Percentiles rank a stretch among this genome's conserved stretches.
phyloP scores from a whole-genome alignment of 2,113 vertebrate genomes.

The Odocoileus virginianus region DNA sequence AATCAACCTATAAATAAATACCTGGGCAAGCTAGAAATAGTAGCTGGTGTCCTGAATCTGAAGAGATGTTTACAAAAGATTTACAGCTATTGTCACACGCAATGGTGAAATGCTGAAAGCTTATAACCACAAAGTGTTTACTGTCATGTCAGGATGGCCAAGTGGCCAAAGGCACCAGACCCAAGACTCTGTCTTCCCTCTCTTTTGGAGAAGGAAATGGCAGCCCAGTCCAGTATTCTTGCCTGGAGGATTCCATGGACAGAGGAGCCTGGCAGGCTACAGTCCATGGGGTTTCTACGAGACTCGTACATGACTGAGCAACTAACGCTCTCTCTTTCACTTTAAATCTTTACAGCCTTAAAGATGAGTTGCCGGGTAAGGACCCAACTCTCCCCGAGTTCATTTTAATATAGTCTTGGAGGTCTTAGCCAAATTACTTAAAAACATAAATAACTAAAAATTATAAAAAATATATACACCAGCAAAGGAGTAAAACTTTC shows the following conservation, averaged over 20 bases:
- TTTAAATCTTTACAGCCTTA: background rate
- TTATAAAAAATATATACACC: background rate
- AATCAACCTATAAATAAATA: accelerated
- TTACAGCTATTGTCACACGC: accelerated
- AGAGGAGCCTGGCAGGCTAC: background rate
- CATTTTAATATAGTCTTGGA: background rate
- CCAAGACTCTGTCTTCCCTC: background rate
- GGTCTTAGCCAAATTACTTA: background rate
- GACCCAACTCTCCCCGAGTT: accelerated
- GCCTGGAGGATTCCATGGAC: background rate
- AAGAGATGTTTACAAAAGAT: background rate
- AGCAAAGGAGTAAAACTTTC: background rate
- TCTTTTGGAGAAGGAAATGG: background rate
- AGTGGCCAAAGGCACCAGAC: background rate
- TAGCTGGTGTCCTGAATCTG: no score
- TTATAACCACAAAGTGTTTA: background rate
- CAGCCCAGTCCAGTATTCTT: background rate
- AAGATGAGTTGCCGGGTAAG: background rate
- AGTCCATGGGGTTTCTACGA: accelerated
- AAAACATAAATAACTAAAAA: background rate
- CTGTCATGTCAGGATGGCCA: background rate
- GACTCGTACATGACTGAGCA: background rate
- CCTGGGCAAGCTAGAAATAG: background rate
- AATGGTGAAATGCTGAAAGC: accelerated
- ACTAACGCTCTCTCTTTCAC: background rate